Evolutionary conservation across 2,888 invertebrate genomes (phyloP).

Genomic region (Dione vanillae): DNA sequence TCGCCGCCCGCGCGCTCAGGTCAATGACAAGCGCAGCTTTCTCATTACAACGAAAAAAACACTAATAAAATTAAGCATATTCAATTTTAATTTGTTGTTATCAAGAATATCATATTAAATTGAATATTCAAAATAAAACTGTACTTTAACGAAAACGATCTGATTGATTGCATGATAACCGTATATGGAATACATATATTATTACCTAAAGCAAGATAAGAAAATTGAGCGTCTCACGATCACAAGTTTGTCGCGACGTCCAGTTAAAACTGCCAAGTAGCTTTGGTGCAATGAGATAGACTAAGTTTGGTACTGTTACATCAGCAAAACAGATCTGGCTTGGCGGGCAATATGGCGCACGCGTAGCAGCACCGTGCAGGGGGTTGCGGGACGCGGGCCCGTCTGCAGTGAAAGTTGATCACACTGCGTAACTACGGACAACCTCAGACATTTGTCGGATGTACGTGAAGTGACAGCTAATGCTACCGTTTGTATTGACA

Average conservation of each 20-base stretch:
- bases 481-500: slow-evolving; percentile 31
- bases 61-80: neutral
- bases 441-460: slow-evolving; percentile 63
- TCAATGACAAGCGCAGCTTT: slow-evolving; percentile 54
- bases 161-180: neutral
- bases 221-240: slow-evolving; percentile 44
- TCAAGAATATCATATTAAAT: neutral
- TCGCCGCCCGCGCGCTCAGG: slow-evolving; percentile 64
- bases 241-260: slow-evolving; percentile 37
- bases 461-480: slow-evolving; percentile 56
- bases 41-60: slow-evolving; percentile 34
- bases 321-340: slow-evolving; percentile 37
- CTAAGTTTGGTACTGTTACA: slow-evolving; percentile 42
- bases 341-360: slow-evolving; percentile 44
- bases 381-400: slow-evolving; percentile 48
- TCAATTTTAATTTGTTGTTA: neutral
- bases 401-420: slow-evolving; percentile 71
- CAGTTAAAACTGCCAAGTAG: slow-evolving; percentile 21
- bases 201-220: slow-evolving; percentile 42
- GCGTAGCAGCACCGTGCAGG: slow-evolving; percentile 44
- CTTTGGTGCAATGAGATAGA: slow-evolving; percentile 30
- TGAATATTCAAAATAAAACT: neutral
- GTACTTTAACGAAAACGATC: neutral
- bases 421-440: slow-evolving; percentile 48
- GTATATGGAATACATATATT: slow-evolving; percentile 30